Conservation (phyloP, 2,113 vertebrate genomes). For the Carassius gibelio region DNA sequence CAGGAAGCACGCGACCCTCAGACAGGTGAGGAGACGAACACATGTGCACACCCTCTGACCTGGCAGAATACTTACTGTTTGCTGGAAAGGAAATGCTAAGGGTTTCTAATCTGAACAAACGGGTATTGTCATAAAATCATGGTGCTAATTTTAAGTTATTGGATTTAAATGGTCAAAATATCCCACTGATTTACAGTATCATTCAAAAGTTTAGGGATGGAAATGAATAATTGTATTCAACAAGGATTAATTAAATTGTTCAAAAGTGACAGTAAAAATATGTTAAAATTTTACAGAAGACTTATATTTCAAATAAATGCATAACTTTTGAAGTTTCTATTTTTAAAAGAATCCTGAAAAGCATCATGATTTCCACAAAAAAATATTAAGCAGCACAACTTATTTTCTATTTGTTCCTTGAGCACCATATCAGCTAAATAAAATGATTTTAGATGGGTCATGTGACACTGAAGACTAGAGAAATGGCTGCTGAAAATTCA, state of each 20-base stretch:
- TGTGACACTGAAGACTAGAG: background rate
- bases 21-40: slow-evolving; percentile 28
- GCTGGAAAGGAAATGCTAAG: background rate
- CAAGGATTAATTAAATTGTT: too few species aligned
- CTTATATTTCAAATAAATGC: background rate
- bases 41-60: background rate
- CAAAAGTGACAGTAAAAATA: too few species aligned
- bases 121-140: too few species aligned
- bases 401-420: background rate
- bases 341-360: background rate
- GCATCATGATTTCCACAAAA: too few species aligned
- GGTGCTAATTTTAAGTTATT: too few species aligned
- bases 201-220: too few species aligned
- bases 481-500: background rate
- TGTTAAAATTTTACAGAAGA: too few species aligned
- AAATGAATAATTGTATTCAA: too few species aligned
- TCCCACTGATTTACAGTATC: too few species aligned
- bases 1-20: slow-evolving; percentile 17
- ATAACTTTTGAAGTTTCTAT: background rate
- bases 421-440: background rate
- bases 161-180: too few species aligned
- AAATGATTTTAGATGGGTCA: background rate
- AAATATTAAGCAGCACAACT: too few species aligned
- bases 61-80: background rate
- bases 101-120: background rate